Conservation (phyloP, 2,113 vertebrate genomes). For the Mola mola region DNA sequence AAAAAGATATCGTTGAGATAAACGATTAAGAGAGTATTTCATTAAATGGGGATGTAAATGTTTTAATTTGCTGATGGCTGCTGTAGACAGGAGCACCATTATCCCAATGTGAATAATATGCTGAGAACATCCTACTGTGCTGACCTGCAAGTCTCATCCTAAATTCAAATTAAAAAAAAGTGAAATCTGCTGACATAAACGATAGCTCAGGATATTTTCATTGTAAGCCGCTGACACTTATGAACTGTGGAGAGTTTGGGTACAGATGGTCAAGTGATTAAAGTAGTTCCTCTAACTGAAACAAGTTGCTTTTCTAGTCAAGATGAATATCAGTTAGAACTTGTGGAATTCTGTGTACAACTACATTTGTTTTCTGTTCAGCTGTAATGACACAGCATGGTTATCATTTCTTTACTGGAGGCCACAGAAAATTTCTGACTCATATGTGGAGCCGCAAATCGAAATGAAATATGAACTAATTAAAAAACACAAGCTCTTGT, state of each 20-base stretch:
- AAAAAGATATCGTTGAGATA: neutral
- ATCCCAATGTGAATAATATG: neutral
- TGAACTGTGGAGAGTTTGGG: neutral
- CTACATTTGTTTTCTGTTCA: neutral
- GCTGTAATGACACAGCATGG: neutral
- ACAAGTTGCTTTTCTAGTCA: slow-evolving; percentile 1
- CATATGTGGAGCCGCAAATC: slow-evolving; percentile 2
- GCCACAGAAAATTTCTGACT: slow-evolving; percentile 9
- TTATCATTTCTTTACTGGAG: neutral
- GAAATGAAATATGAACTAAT: slow-evolving; percentile 28
- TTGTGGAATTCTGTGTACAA: neutral
- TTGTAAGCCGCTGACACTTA: neutral
- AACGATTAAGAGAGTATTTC: neutral
- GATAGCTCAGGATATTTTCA: neutral
- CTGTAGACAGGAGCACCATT: neutral
- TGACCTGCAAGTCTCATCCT: slow-evolving; percentile 10
- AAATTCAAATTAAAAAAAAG: slow-evolving; percentile 6
- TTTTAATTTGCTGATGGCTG: neutral
- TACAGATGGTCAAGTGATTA: neutral
- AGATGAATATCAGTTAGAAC: slow-evolving; percentile 1
- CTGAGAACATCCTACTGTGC: neutral
- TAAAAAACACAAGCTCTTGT: slow-evolving; percentile 35
- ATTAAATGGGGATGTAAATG: neutral
- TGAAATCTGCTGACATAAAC: slow-evolving; percentile 8
- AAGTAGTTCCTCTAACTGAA: slow-evolving; percentile 2